Conservation (phyloP, 2,888 invertebrate species). For the Neria commutata region DNA sequence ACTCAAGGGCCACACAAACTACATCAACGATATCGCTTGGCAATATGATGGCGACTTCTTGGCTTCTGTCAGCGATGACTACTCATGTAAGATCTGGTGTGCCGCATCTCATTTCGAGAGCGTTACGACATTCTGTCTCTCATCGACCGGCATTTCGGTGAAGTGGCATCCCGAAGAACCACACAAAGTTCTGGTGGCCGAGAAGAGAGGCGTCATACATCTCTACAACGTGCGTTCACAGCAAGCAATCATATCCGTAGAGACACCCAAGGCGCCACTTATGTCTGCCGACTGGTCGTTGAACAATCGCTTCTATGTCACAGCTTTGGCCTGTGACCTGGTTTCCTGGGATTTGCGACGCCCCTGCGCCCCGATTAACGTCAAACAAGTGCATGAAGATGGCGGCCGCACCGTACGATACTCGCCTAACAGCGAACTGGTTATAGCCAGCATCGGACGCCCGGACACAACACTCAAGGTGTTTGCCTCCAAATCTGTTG, state of each 20-base stretch:
- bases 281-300: constrained; percentile 75
- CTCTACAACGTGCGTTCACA: constrained; percentile 75
- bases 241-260: constrained; percentile 71
- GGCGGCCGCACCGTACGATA: constrained; percentile 69
- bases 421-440: constrained; percentile 68
- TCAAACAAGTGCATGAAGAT: constrained; percentile 68
- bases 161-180: constrained; percentile 75
- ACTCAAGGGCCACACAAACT: constrained; percentile 70
- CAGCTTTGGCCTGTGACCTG: constrained; percentile 70
- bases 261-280: constrained; percentile 68
- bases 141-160: constrained; percentile 71
- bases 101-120: constrained; percentile 64
- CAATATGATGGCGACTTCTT: constrained; percentile 70
- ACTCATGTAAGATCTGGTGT: constrained; percentile 73
- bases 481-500: constrained; percentile 66
- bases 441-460: constrained; percentile 71
- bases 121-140: constrained; percentile 68
- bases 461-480: constrained; percentile 73
- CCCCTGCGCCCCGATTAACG: constrained; percentile 68
- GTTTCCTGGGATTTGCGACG: constrained; percentile 72
- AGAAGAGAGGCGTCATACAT: constrained; percentile 75
- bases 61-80: constrained; percentile 79
- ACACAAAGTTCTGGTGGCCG: constrained; percentile 75
- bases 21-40: constrained; percentile 73
- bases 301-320: constrained; percentile 66